Conservation (phyloP, 2,113 vertebrate species). For the Ammodytes marinus region DNA sequence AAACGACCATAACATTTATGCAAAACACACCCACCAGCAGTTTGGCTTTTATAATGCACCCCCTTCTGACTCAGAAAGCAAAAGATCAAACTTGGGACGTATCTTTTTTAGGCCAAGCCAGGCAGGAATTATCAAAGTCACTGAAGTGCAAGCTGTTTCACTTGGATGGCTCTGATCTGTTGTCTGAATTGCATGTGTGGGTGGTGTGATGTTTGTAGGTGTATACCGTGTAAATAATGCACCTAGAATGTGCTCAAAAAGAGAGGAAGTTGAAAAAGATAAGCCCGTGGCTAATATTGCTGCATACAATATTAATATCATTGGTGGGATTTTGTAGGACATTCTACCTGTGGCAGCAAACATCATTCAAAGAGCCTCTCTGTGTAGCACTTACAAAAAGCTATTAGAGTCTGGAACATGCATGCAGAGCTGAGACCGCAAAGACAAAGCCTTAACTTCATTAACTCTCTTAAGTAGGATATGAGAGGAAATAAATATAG, state of each 20-base stretch:
- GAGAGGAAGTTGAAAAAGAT: conserved; percentile 41
- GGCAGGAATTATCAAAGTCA: conserved; percentile 43
- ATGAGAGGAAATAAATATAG: conserved; percentile 64
- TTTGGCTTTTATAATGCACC: conserved; percentile 15
- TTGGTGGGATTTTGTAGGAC: conserved; percentile 58
- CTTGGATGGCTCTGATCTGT: conserved; percentile 35
- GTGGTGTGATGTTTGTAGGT: neutral
- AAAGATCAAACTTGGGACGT: conserved; percentile 6
- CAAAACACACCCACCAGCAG: conserved; percentile 1
- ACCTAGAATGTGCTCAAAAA: conserved; percentile 36
- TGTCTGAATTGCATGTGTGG: conserved; percentile 13
- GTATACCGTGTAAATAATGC: conserved; percentile 37
- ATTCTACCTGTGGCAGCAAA: conserved; percentile 58
- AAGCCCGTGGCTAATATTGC: conserved; percentile 64
- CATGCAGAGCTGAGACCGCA: conserved; percentile 39
- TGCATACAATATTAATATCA: conserved; percentile 50
- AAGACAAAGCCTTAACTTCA: conserved; percentile 53
- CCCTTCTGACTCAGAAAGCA: conserved; percentile 23
- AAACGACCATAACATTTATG: neutral
- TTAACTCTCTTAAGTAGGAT: conserved; percentile 65
- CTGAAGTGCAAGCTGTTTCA: conserved; percentile 29
- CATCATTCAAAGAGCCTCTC: conserved; percentile 57
- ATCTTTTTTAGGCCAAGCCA: conserved; percentile 24
- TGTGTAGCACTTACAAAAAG: conserved; percentile 53
- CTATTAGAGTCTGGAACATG: conserved; percentile 62